Evolutionary conservation across 2,888 invertebrate species (phyloP).

Genomic region (Beris morrisii): DNA sequence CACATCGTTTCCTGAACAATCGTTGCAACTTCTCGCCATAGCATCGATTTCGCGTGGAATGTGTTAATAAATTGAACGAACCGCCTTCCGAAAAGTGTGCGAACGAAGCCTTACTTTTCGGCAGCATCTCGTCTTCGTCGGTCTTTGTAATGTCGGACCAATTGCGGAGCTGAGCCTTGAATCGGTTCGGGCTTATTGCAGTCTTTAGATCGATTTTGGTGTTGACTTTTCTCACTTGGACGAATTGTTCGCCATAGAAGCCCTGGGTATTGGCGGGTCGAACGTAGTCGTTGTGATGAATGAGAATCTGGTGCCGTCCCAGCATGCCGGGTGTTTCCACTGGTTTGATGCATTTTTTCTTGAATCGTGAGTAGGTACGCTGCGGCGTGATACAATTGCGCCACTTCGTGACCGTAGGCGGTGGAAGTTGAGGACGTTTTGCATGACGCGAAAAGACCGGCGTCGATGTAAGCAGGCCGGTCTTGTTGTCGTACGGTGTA

Average conservation of each 20-base stretch:
- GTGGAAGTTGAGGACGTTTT: neutral
- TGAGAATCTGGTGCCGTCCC: neutral
- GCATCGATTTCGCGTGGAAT: conserved; percentile 30
- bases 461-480: neutral
- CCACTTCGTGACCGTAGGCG: conserved; percentile 31
- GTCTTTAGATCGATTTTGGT: conserved; percentile 37
- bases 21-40: conserved; percentile 5
- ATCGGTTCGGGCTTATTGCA: conserved; percentile 32
- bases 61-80: conserved; percentile 34
- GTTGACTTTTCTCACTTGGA: conserved; percentile 23
- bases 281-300: neutral
- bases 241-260: conserved; percentile 14
- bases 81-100: conserved; percentile 13
- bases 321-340: neutral
- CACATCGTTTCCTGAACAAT: conserved; percentile 31
- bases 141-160: conserved; percentile 33
- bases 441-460: neutral
- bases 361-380: conserved; percentile 16
- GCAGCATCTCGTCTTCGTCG: conserved; percentile 17
- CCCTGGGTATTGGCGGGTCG: conserved; percentile 7
- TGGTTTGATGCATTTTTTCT: neutral
- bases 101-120: conserved; percentile 33
- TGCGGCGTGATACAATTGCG: conserved; percentile 31
- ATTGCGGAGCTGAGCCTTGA: conserved; percentile 38
- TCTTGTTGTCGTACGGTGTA: neutral